These are phyloP conservation scores for Chrysochloris asiatica DNA, from an alignment of 2,113 vertebrate species.

Conservation along the genomic window DNA sequence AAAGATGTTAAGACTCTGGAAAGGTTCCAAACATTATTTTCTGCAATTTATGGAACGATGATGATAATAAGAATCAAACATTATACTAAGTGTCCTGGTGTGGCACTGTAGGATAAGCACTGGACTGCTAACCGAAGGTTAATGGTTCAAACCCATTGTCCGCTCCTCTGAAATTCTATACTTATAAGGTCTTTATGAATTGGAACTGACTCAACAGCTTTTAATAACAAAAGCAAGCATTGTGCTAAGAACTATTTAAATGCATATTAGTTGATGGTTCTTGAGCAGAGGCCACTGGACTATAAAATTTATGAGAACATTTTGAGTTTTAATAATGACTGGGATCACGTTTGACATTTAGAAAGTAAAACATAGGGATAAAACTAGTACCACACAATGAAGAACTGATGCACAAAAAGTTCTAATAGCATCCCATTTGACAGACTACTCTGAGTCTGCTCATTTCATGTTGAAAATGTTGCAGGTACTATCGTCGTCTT, in stretches of 20 bases:
- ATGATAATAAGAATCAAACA: neutral
- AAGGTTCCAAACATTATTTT: neutral
- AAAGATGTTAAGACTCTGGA: neutral
- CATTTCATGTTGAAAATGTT: neutral
- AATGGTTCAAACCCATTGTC: too few species aligned
- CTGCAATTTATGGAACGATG: neutral
- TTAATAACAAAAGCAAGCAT: too few species aligned
- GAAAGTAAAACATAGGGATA: neutral
- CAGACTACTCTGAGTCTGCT: neutral
- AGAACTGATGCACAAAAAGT: neutral
- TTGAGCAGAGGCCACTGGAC: neutral
- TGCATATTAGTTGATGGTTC: neutral
- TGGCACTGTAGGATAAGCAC: too few species aligned
- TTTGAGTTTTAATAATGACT: neutral
- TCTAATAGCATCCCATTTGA: neutral
- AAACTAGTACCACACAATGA: neutral
- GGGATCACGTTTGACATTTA: neutral
- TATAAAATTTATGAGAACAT: constrained; percentile 14
- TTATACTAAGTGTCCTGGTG: neutral
- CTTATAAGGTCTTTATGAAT: too few species aligned
- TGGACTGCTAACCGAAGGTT: neutral
- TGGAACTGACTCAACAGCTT: too few species aligned
- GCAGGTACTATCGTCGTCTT: neutral
- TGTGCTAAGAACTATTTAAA: too few species aligned
- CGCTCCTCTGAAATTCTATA: too few species aligned